Evolutionary conservation across 2,888 invertebrate species (phyloP).

Genomic region (Hedychridium roseum): DNA sequence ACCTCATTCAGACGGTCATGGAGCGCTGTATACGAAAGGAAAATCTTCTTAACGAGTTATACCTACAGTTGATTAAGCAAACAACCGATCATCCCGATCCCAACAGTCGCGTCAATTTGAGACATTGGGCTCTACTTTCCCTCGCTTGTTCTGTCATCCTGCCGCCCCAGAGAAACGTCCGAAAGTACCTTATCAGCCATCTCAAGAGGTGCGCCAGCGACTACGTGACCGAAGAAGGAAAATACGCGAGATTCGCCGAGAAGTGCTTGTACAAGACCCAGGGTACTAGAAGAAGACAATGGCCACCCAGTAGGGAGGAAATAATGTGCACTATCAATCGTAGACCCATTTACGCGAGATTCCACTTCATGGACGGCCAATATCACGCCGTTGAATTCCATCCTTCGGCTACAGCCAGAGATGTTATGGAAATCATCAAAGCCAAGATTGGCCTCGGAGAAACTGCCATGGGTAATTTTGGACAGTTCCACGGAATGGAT

Average conservation of each 20-base stretch:
- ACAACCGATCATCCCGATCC: slow-evolving; percentile 94
- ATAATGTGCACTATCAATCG: slow-evolving; percentile 92
- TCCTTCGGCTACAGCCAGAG: slow-evolving; percentile 89
- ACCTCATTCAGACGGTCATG: slow-evolving; percentile 87
- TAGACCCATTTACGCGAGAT: slow-evolving; percentile 88
- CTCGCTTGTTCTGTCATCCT: slow-evolving; percentile 83
- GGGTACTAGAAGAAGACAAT: slow-evolving; percentile 81
- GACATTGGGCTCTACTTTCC: slow-evolving; percentile 91
- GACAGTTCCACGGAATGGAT: background rate
- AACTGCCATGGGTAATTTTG: slow-evolving; percentile 72
- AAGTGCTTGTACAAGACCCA: slow-evolving; percentile 80
- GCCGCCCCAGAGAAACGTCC: slow-evolving; percentile 85
- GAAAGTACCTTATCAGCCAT: slow-evolving; percentile 88
- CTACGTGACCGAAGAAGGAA: slow-evolving; percentile 90
- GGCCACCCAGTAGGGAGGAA: slow-evolving; percentile 92
- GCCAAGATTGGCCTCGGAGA: slow-evolving; percentile 88
- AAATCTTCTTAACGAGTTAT: slow-evolving; percentile 86
- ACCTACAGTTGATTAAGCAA: slow-evolving; percentile 91
- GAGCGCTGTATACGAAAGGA: slow-evolving; percentile 92
- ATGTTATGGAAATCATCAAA: slow-evolving; percentile 86
- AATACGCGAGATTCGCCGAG: slow-evolving; percentile 92
- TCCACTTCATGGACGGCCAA: slow-evolving; percentile 93
- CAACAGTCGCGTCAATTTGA: slow-evolving; percentile 82
- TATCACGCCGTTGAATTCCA: slow-evolving; percentile 96
- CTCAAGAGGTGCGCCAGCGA: slow-evolving; percentile 88